phyloP scores from a whole-genome alignment of 2,888 invertebrate species.

The Clunio marinus region DNA sequence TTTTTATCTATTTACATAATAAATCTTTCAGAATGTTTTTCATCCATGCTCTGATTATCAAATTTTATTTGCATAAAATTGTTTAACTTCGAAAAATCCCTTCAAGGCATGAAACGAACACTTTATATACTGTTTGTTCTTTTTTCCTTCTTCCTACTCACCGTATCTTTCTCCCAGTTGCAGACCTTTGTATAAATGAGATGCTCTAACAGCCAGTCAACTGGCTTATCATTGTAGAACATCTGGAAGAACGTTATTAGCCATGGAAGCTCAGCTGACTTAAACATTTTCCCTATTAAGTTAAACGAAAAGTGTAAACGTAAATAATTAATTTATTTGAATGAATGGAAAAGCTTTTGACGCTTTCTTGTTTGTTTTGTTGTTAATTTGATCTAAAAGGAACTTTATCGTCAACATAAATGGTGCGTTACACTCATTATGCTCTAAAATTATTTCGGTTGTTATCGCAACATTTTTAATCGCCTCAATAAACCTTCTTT shows the following conservation, averaged over 20 bases:
- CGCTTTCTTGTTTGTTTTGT: too few relatives aligned
- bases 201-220: conserved; percentile 92
- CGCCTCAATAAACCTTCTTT: conserved; percentile 6
- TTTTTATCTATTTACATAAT: too few relatives aligned
- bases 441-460: too few relatives aligned
- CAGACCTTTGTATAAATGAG: conserved; percentile 87
- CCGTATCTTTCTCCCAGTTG: conserved; percentile 68
- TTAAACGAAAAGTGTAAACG: too few relatives aligned
- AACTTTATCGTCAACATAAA: too few relatives aligned
- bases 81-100: conserved; percentile 7
- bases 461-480: not conserved
- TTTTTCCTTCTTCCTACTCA: conserved; percentile 54
- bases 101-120: not conserved
- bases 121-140: too few relatives aligned
- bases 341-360: too few relatives aligned
- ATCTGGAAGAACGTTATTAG: conserved; percentile 89
- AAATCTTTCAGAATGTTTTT: not conserved
- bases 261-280: conserved; percentile 78
- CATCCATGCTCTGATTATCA: conserved; percentile 20
- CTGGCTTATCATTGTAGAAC: conserved; percentile 94
- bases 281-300: conserved; percentile 76
- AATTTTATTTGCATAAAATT: conserved; percentile 26
- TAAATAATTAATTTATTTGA: too few relatives aligned
- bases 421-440: too few relatives aligned
- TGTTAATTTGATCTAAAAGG: too few relatives aligned